These are phyloP conservation scores for Solea solea DNA, from an alignment of 2,113 vertebrate species.

Conservation along the genomic window DNA sequence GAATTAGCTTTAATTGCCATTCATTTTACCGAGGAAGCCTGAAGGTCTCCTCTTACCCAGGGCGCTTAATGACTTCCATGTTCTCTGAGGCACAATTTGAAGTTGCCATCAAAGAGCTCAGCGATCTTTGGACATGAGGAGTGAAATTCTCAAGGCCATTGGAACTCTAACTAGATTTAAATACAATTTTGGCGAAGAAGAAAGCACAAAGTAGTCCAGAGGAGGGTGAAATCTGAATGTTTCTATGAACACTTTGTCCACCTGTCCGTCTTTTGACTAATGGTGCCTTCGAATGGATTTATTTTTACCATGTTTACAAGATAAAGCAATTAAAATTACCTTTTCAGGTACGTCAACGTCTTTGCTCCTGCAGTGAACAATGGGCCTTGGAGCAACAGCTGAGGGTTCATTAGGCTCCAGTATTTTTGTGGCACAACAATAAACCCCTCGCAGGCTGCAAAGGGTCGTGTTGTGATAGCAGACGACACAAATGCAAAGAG, in stretches of 20 bases:
- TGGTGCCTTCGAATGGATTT: too few species aligned
- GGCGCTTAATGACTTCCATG: constrained; percentile 67
- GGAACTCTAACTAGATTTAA: too few species aligned
- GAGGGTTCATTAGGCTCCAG: constrained; percentile 25
- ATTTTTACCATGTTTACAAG: too few species aligned
- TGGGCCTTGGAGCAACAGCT: constrained; percentile 18
- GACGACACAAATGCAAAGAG: constrained; percentile 53
- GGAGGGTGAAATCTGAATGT: not conserved
- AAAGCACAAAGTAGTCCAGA: not conserved
- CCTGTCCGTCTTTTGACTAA: not conserved
- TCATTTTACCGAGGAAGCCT: constrained; percentile 40
- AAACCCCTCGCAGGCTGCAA: constrained; percentile 31
- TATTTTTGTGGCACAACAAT: constrained; percentile 58
- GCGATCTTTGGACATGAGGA: not conserved
- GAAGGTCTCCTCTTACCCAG: constrained; percentile 59
- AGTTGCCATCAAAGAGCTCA: constrained; percentile 17
- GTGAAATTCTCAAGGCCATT: not conserved
- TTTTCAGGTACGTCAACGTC: not conserved
- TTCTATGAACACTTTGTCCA: not conserved
- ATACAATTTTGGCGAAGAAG: too few species aligned
- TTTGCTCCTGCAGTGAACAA: not conserved
- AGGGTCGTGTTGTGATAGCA: constrained; percentile 65
- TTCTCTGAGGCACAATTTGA: constrained; percentile 46
- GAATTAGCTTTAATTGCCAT: constrained; percentile 63
- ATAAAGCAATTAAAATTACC: too few species aligned